A percentile compares a stretch with the other conserved stretches of the same genome.
Conservation (phyloP, 2,888 invertebrate species). For the Willowsia nigromaculata region DNA sequence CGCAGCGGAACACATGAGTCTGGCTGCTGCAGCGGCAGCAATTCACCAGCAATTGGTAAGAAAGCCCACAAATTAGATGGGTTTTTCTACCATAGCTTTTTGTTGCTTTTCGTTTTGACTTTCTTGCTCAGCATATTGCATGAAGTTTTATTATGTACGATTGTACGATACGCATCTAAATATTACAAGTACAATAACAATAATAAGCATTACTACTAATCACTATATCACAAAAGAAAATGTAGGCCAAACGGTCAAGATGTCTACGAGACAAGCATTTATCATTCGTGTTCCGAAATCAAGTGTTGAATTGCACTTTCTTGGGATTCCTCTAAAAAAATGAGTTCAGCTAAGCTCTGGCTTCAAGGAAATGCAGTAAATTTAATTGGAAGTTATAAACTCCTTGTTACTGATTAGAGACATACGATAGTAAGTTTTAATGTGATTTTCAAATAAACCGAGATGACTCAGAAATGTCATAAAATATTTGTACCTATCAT, state of each 20-base stretch:
- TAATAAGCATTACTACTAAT: neutral
- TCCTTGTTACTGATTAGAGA: too few relatives aligned
- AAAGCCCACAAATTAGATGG: neutral
- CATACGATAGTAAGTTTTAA: too few relatives aligned
- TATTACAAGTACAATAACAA: too few relatives aligned
- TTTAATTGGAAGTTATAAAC: too few relatives aligned
- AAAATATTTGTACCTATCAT: too few relatives aligned
- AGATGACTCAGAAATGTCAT: too few relatives aligned
- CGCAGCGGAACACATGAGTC: slow-evolving; percentile 57
- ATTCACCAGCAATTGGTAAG: slow-evolving; percentile 74
- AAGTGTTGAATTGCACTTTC: neutral
- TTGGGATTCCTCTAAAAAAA: too few relatives aligned
- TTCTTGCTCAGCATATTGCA: neutral
- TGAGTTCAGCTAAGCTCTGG: too few relatives aligned
- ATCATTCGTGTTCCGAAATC: neutral
- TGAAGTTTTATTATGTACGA: too few relatives aligned
- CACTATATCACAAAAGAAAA: neutral
- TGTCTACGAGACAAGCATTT: neutral
- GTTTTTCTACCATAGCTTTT: neutral
- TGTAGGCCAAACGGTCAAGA: neutral
- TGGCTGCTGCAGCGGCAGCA: slow-evolving; percentile 62
- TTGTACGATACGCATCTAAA: too few relatives aligned
- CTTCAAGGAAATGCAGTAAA: too few relatives aligned
- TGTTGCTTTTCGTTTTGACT: neutral
- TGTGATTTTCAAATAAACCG: too few relatives aligned